These are phyloP conservation scores for Camponotus floridanus DNA, from an alignment of 1,140 invertebrate genomes.

Conservation along the genomic window DNA sequence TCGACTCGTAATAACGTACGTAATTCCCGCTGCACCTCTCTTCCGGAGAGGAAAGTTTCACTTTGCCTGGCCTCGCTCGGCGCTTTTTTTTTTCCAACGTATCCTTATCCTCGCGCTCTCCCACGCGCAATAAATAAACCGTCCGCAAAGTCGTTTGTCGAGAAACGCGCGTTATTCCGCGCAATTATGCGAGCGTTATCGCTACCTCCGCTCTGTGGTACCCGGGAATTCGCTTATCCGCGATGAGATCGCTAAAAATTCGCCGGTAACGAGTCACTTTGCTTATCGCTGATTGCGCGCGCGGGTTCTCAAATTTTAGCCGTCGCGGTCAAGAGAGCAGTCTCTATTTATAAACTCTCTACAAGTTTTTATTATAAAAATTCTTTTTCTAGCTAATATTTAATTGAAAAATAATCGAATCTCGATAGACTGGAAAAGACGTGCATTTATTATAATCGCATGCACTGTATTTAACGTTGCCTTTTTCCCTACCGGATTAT, in stretches of 20 bases:
- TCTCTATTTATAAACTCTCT: background rate
- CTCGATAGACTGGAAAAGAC: background rate
- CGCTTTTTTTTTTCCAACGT: slow-evolving; percentile 13
- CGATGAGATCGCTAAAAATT: slow-evolving; percentile 40
- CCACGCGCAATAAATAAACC: slow-evolving; percentile 61
- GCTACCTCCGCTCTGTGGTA: background rate
- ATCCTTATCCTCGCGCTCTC: slow-evolving; percentile 29
- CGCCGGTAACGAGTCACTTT: slow-evolving; percentile 48
- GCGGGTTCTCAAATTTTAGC: slow-evolving; percentile 9
- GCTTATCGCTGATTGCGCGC: slow-evolving; percentile 23
- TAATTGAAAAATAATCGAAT: background rate
- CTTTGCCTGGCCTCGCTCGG: slow-evolving; percentile 38
- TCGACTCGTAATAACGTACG: slow-evolving; percentile 55
- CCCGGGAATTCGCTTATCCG: slow-evolving; percentile 31
- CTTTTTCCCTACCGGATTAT: no score
- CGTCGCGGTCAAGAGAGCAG: background rate
- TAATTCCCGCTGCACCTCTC: slow-evolving; percentile 58
- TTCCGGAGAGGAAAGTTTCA: slow-evolving; percentile 47
- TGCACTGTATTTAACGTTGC: background rate
- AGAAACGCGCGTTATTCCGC: slow-evolving; percentile 42
- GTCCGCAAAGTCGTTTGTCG: slow-evolving; percentile 55
- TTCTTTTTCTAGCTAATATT: background rate
- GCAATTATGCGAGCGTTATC: slow-evolving; percentile 55
- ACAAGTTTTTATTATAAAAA: background rate
- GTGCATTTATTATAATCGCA: background rate